Evolutionary conservation across 2,888 invertebrate species (phyloP).

Genomic region (Drosophila conformis): DNA sequence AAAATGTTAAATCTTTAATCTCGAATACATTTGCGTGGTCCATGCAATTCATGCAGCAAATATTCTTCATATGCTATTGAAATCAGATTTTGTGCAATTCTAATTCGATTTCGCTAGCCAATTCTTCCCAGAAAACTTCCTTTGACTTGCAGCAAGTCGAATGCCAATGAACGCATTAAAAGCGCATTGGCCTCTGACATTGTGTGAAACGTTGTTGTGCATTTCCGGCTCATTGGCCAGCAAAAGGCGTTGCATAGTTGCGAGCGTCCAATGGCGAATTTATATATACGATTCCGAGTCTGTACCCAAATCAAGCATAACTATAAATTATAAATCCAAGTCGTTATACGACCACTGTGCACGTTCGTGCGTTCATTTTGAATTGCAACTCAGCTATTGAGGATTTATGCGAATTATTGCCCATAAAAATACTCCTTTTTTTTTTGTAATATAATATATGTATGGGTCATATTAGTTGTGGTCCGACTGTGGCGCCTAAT

Average conservation of each 20-base stretch:
- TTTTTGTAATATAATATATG: conserved; percentile 1
- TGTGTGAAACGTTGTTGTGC: conserved; percentile 43
- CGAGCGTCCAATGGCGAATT: conserved; percentile 29
- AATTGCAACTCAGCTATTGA: conserved; percentile 55
- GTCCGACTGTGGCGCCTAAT: conserved; percentile 49
- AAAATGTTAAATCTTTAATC: background rate
- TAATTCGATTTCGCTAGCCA: background rate
- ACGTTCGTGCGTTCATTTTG: conserved; percentile 54
- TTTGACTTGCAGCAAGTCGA: conserved; percentile 1
- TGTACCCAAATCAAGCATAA: conserved; percentile 55
- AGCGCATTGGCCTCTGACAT: conserved; percentile 67
- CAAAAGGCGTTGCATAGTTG: conserved; percentile 46
- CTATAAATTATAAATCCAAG: conserved; percentile 64
- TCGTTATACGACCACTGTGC: conserved; percentile 41
- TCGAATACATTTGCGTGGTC: background rate
- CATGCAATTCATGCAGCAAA: background rate
- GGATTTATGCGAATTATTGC: conserved; percentile 62
- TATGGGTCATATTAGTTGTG: conserved; percentile 20
- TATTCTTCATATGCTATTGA: background rate
- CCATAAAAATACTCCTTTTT: conserved; percentile 60
- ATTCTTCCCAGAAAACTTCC: background rate
- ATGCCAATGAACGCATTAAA: conserved; percentile 82
- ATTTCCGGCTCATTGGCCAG: conserved; percentile 73
- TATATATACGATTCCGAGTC: conserved; percentile 25
- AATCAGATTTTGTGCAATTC: background rate